Percentiles rank a stretch among this genome's conserved stretches.
These are phyloP conservation scores for Acipenser oxyrinchus DNA, from an alignment of 2,797 vertebrate species.

Conservation along the genomic window DNA sequence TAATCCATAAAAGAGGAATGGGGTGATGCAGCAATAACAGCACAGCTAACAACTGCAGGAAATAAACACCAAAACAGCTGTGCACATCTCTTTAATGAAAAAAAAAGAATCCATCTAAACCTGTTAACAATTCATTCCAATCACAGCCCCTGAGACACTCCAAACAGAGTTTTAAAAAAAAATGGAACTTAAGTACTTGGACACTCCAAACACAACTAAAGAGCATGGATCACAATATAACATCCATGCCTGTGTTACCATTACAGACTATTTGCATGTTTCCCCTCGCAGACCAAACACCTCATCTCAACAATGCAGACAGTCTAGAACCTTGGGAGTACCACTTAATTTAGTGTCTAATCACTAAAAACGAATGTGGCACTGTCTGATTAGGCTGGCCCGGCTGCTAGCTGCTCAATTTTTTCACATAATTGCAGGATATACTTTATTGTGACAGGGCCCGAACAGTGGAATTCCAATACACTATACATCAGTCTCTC, in stretches of 20 bases:
- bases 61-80: too few relatives aligned
- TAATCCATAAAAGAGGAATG: too few relatives aligned
- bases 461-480: constrained; percentile 76
- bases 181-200: too few relatives aligned
- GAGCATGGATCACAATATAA: too few relatives aligned
- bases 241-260: constrained; percentile 5
- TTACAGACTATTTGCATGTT: constrained; percentile 6
- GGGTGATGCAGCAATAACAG: too few relatives aligned
- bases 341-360: constrained; percentile 66
- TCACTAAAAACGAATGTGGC: constrained; percentile 52
- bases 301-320: constrained; percentile 34
- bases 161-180: too few relatives aligned
- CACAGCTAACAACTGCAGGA: too few relatives aligned
- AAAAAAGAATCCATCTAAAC: too few relatives aligned
- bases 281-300: constrained; percentile 17
- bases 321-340: constrained; percentile 42
- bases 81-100: too few relatives aligned
- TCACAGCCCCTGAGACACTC: too few relatives aligned
- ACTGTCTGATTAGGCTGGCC: constrained; percentile 45
- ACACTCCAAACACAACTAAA: too few relatives aligned
- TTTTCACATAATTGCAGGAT: constrained; percentile 69
- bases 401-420: constrained; percentile 57
- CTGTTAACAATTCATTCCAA: too few relatives aligned
- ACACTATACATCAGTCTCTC: constrained; percentile 84
- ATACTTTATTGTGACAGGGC: constrained; percentile 83